Evolutionary conservation across 2,797 vertebrate genomes (phyloP).

Genomic region (Cuniculus paca): DNA sequence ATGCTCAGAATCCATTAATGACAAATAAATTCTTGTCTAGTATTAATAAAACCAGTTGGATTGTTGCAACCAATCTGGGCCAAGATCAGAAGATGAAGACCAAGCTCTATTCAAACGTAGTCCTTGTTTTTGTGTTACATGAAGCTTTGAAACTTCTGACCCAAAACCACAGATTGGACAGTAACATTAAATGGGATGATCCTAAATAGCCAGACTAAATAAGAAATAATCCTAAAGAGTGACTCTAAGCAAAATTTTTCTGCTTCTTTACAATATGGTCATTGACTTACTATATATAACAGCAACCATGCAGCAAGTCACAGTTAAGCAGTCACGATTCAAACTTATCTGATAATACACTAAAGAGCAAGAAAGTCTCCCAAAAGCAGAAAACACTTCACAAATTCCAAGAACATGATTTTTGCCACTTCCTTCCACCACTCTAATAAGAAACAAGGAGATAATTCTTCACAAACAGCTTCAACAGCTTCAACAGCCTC

Average conservation of each 20-base stretch:
- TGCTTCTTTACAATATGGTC: neutral
- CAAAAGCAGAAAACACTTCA: constrained; percentile 47
- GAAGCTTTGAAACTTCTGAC: constrained; percentile 28
- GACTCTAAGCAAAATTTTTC: neutral
- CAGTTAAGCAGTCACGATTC: neutral
- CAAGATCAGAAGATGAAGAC: constrained; percentile 8
- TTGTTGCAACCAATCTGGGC: neutral
- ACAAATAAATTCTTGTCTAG: constrained; percentile 34
- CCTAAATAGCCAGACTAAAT: neutral
- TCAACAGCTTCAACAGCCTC: too few species aligned
- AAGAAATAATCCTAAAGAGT: neutral
- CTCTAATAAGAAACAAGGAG: constrained; percentile 41
- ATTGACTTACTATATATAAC: neutral
- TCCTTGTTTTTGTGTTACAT: constrained; percentile 8
- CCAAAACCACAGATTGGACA: neutral
- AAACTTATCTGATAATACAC: neutral
- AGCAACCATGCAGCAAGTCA: neutral
- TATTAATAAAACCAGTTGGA: neutral
- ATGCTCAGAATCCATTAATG: constrained; percentile 6
- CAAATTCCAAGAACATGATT: constrained; percentile 36
- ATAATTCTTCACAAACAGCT: neutral
- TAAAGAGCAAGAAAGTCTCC: neutral
- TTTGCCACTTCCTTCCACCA: neutral
- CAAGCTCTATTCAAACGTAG: neutral
- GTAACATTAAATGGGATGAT: neutral